Evolutionary conservation across 2,113 vertebrate genomes (phyloP).

Genomic region (Nannobrachium achirus): DNA sequence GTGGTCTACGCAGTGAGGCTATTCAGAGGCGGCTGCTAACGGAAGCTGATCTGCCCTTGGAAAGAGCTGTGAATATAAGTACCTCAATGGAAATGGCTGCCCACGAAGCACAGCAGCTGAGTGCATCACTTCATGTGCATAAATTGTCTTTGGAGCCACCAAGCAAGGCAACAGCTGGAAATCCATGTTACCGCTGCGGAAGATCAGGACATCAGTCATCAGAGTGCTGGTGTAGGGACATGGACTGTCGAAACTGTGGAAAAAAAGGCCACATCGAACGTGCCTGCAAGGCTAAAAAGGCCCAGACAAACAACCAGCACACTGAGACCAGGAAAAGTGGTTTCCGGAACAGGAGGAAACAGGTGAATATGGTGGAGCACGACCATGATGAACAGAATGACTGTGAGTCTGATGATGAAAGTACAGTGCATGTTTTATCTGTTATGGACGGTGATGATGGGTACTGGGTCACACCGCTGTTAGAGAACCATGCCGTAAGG

Average conservation of each 20-base stretch:
- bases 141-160: conserved; percentile 7
- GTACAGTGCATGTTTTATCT: conserved; percentile 10
- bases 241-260: conserved; percentile 23
- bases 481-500: conserved; percentile 6
- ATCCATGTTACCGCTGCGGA: conserved; percentile 22
- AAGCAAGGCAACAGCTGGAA: not conserved
- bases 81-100: conserved; percentile 17
- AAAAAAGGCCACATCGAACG: conserved; percentile 26
- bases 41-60: conserved; percentile 10
- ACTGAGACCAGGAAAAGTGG: conserved; percentile 6
- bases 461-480: conserved; percentile 18
- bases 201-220: conserved; percentile 19
- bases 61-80: conserved; percentile 19
- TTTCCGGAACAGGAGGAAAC: conserved; percentile 10
- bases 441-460: conserved; percentile 6
- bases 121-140: conserved; percentile 12
- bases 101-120: conserved; percentile 22
- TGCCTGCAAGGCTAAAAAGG: conserved; percentile 22
- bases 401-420: not conserved
- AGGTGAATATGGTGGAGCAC: conserved; percentile 19
- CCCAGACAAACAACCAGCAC: conserved; percentile 2
- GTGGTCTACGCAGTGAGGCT: conserved; percentile 17
- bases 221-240: conserved; percentile 24
- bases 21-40: conserved; percentile 1
- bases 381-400: conserved; percentile 14